Percentiles rank a stretch among this genome's conserved stretches.
phyloP scores from a whole-genome alignment of 2,888 invertebrate species.

The Lampropteryx suffumata region DNA sequence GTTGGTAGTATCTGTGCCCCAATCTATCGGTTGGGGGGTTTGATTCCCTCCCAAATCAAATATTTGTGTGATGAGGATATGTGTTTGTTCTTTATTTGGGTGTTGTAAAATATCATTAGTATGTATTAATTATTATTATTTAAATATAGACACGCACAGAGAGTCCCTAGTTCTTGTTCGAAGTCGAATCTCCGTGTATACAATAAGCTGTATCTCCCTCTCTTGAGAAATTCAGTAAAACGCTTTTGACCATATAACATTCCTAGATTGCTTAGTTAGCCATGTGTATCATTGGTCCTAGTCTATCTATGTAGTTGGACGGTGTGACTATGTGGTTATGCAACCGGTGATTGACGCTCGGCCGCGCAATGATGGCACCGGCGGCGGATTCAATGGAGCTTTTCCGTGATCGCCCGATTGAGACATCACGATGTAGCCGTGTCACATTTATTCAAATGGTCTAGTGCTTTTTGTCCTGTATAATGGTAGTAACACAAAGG shows the following conservation, averaged over 20 bases:
- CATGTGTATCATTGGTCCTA: slow-evolving; percentile 1
- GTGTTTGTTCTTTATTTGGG: no score
- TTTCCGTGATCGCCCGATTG: slow-evolving; percentile 70
- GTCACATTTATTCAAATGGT: slow-evolving; percentile 48
- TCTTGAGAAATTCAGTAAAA: neutral
- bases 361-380: slow-evolving; percentile 61
- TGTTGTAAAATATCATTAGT: no score
- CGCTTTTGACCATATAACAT: neutral
- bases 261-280: neutral
- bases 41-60: no score
- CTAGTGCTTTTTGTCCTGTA: slow-evolving; percentile 6
- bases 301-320: neutral
- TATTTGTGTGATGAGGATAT: no score
- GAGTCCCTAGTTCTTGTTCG: no score
- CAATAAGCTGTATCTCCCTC: neutral
- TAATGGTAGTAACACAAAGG: no score
- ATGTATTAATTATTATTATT: no score
- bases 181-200: no score
- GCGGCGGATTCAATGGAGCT: slow-evolving; percentile 62
- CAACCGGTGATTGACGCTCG: slow-evolving; percentile 71
- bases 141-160: no score
- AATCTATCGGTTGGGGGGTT: no score
- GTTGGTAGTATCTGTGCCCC: no score
- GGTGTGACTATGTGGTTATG: slow-evolving; percentile 44
- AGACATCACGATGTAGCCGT: slow-evolving; percentile 60